Evolutionary conservation across 2,888 invertebrate genomes (phyloP).

Genomic region (Trichacis sp.): DNA sequence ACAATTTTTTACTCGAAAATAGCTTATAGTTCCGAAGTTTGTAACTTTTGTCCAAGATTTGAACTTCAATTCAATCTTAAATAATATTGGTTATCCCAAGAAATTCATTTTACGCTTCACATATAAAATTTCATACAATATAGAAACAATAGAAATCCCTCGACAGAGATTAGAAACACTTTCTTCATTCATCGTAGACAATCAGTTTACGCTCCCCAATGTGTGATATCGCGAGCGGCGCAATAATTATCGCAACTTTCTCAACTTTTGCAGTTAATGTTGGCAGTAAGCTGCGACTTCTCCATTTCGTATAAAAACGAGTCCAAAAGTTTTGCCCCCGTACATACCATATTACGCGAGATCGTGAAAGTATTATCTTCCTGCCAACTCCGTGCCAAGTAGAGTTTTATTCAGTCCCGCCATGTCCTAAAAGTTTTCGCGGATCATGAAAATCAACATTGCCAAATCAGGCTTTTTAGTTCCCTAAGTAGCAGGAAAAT

Average conservation of each 20-base stretch:
- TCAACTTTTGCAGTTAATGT: conserved; percentile 17
- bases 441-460: conserved; percentile 41
- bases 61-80: too few species aligned
- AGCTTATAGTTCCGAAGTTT: too few species aligned
- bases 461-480: conserved; percentile 40
- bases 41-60: too few species aligned
- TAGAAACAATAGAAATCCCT: too few species aligned
- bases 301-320: conserved; percentile 35
- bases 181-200: not conserved
- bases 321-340: conserved; percentile 38
- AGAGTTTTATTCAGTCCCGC: conserved; percentile 42
- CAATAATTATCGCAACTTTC: conserved; percentile 24
- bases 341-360: conserved; percentile 38
- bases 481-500: conserved; percentile 27
- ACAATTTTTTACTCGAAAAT: too few species aligned
- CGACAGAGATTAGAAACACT: not conserved
- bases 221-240: not conserved
- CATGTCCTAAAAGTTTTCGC: conserved; percentile 41
- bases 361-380: conserved; percentile 42
- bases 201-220: not conserved
- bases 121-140: too few species aligned
- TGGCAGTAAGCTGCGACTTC: conserved; percentile 33
- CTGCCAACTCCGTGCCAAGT: conserved; percentile 42
- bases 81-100: too few species aligned
- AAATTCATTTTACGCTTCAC: too few species aligned